Evolutionary conservation across 2,888 invertebrate species (phyloP).

Genomic region (Eupeodes latifasciatus): DNA sequence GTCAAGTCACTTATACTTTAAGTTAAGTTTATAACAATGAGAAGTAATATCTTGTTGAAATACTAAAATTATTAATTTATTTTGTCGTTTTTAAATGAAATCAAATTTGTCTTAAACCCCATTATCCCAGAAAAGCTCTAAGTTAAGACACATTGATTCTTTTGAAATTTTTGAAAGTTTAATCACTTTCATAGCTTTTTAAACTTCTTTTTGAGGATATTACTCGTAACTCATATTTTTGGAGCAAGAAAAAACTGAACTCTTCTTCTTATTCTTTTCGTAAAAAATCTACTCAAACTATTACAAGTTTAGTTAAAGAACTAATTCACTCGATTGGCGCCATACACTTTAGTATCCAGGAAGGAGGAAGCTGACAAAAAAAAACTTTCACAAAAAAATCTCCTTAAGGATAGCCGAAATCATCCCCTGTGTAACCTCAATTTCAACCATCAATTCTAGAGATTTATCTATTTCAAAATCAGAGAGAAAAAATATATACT

Average conservation of each 20-base stretch:
- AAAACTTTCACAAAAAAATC: conserved; percentile 8
- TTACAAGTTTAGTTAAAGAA: conserved; percentile 18
- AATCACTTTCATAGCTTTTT: too few species aligned
- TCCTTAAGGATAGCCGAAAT: conserved; percentile 50
- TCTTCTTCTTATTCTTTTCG: neutral
- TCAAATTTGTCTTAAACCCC: too few species aligned
- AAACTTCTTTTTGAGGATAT: conserved; percentile 24
- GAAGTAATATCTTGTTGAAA: too few species aligned
- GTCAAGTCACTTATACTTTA: too few species aligned
- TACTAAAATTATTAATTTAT: too few species aligned
- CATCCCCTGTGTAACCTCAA: conserved; percentile 67
- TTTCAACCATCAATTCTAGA: conserved; percentile 66
- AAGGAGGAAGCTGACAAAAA: neutral
- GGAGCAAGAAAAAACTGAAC: neutral
- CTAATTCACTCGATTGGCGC: conserved; percentile 53
- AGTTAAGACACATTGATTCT: too few species aligned
- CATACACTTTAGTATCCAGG: conserved; percentile 30
- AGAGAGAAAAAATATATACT: neutral
- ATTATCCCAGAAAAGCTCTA: too few species aligned
- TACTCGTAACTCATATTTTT: neutral
- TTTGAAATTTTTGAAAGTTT: too few species aligned
- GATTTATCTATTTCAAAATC: conserved; percentile 63
- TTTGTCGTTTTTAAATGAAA: too few species aligned
- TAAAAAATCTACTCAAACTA: conserved; percentile 8
- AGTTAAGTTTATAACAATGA: too few species aligned